These are phyloP conservation scores for Echeneis naucrates DNA, from an alignment of 2,797 vertebrate species.

Conservation along the genomic window DNA sequence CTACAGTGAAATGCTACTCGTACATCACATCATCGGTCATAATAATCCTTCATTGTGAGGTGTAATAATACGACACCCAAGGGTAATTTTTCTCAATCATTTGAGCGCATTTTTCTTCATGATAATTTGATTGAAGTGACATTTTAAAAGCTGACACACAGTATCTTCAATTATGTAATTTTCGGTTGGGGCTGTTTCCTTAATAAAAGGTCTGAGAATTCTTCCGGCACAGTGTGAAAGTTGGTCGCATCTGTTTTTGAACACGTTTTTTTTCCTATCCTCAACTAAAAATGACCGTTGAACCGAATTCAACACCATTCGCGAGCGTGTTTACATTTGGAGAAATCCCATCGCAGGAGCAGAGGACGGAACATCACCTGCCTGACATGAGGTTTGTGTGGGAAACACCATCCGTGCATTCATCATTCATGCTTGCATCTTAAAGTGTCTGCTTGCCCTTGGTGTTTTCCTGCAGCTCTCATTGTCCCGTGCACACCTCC, in stretches of 20 bases:
- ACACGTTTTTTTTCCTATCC: no score
- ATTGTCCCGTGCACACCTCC: not conserved
- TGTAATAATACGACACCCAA: not conserved
- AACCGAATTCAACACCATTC: no score
- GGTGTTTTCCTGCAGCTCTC: conserved; percentile 22
- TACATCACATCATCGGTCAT: not conserved
- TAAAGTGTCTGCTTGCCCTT: conserved; percentile 42
- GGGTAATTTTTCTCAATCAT: not conserved
- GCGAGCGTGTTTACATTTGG: no score
- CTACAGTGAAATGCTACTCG: no score
- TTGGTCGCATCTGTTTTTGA: not conserved
- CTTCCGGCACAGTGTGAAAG: not conserved
- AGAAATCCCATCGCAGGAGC: no score
- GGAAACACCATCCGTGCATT: conserved; percentile 58
- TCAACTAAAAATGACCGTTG: no score
- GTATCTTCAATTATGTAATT: not conserved
- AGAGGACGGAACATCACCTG: not conserved
- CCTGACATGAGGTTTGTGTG: conserved; percentile 35
- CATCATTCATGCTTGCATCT: conserved; percentile 56
- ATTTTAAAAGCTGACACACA: not conserved
- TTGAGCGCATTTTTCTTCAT: not conserved
- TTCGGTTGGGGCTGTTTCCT: not conserved
- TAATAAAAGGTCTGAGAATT: not conserved
- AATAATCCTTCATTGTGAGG: not conserved
- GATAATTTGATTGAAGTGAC: no score